These are phyloP conservation scores for Leptinotarsa tumamoca DNA, from an alignment of 2,888 invertebrate genomes.

Conservation along the genomic window DNA sequence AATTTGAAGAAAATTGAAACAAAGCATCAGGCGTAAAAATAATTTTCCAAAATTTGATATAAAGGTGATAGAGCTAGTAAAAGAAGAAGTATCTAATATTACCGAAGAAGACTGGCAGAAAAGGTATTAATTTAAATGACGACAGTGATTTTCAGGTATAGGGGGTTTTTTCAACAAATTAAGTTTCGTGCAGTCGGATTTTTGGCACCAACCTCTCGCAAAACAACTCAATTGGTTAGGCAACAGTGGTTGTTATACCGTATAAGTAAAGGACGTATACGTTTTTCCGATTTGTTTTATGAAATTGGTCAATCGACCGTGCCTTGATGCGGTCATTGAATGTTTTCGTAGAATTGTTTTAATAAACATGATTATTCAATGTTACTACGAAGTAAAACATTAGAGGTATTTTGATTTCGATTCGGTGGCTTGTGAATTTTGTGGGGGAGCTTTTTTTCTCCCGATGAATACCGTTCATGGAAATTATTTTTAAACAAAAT, in stretches of 20 bases:
- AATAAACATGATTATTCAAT: conserved; percentile 30
- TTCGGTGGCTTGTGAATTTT: background rate
- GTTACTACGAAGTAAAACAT: conserved; percentile 22
- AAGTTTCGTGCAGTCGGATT: too few species aligned
- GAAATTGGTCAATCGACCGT: conserved; percentile 31
- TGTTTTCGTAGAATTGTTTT: conserved; percentile 22
- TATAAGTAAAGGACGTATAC: conserved; percentile 28
- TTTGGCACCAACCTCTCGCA: too few species aligned
- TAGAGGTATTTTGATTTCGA: background rate
- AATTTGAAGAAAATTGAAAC: too few species aligned
- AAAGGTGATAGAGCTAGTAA: too few species aligned
- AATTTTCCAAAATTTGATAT: too few species aligned
- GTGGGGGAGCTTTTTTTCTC: background rate
- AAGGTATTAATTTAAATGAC: too few species aligned
- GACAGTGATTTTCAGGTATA: too few species aligned
- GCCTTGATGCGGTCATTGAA: conserved; percentile 26
- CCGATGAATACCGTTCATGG: background rate
- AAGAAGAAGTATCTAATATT: too few species aligned
- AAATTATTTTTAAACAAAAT: background rate
- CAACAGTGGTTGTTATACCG: conserved; percentile 10
- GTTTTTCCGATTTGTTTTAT: conserved; percentile 29
- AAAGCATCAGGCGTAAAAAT: too few species aligned
- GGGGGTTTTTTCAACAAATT: too few species aligned
- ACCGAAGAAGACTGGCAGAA: too few species aligned
- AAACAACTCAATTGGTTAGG: too few species aligned